Percentiles rank a stretch among this genome's conserved stretches.
Evolutionary conservation across 1,140 invertebrate genomes (phyloP).

Genomic region (Zophobas atratus): DNA sequence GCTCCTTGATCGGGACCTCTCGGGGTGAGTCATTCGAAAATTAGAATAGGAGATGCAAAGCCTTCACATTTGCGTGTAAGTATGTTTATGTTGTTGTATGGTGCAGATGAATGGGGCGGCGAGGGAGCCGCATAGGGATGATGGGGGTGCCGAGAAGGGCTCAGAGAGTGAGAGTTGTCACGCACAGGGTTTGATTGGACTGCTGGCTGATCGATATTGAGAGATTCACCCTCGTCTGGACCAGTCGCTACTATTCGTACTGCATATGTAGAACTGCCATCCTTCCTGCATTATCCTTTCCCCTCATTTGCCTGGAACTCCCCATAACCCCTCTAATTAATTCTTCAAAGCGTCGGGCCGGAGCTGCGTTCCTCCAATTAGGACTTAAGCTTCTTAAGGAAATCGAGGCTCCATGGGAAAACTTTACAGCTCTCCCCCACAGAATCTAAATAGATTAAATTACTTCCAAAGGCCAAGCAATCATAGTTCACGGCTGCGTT

Average conservation of each 20-base stretch:
- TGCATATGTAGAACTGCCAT: slow-evolving; percentile 57
- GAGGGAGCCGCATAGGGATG: slow-evolving; percentile 45
- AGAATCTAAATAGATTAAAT: slow-evolving; percentile 11
- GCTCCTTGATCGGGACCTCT: background rate
- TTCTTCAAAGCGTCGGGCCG: background rate
- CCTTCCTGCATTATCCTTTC: slow-evolving; percentile 48
- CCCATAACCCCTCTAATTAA: slow-evolving; percentile 26
- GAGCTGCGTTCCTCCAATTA: background rate
- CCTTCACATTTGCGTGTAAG: slow-evolving; percentile 45
- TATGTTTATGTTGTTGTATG: slow-evolving; percentile 48
- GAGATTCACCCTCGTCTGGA: slow-evolving; percentile 65
- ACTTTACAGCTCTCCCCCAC: background rate
- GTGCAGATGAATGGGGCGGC: slow-evolving; percentile 54
- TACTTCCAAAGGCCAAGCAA: slow-evolving; percentile 4
- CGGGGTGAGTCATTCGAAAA: slow-evolving; percentile 38
- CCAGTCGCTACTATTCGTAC: slow-evolving; percentile 56
- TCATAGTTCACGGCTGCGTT: slow-evolving; percentile 30
- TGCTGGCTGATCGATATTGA: slow-evolving; percentile 66
- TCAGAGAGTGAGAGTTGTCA: slow-evolving; percentile 67
- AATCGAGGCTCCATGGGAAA: background rate
- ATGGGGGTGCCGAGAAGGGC: slow-evolving; percentile 61
- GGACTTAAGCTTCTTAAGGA: slow-evolving; percentile 3
- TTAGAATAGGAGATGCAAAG: slow-evolving; percentile 44
- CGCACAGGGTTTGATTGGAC: slow-evolving; percentile 67
- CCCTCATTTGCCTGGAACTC: slow-evolving; percentile 35